Percentiles rank a stretch among this genome's conserved stretches.
These are phyloP conservation scores for Argyra leucocephala DNA, from an alignment of 2,888 invertebrate species.

Conservation along the genomic window DNA sequence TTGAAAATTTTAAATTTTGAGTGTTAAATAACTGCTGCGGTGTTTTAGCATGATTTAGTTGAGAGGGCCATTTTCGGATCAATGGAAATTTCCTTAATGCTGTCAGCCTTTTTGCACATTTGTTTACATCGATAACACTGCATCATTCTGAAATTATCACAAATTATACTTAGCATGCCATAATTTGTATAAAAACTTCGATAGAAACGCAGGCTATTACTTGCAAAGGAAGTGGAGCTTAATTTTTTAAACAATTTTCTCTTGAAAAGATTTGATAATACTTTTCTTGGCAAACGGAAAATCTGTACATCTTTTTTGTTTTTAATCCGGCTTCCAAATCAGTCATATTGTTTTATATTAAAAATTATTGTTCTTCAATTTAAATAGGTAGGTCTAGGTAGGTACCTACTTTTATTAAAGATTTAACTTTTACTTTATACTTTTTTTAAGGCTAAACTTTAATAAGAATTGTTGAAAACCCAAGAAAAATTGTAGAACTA, in stretches of 20 bases:
- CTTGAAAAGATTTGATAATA: constrained; percentile 55
- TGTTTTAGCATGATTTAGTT: constrained; percentile 44
- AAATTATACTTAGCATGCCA: constrained; percentile 65
- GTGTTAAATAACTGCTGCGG: constrained; percentile 37
- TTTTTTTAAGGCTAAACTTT: too few relatives aligned
- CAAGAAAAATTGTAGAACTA: too few relatives aligned
- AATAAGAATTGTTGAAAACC: too few relatives aligned
- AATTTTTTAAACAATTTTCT: constrained; percentile 49
- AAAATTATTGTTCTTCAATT: background rate
- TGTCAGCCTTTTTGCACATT: constrained; percentile 65
- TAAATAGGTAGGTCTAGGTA: too few relatives aligned
- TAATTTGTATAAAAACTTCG: constrained; percentile 57
- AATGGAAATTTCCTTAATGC: constrained; percentile 57
- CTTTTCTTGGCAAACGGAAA: constrained; percentile 58
- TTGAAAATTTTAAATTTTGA: constrained; percentile 13
- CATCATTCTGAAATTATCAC: constrained; percentile 56
- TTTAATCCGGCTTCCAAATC: constrained; percentile 47
- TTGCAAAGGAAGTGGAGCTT: constrained; percentile 60
- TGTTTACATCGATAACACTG: constrained; percentile 65
- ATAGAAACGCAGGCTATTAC: constrained; percentile 68
- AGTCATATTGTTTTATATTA: background rate
- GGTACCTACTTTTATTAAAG: background rate
- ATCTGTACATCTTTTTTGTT: constrained; percentile 60
- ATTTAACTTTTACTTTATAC: too few relatives aligned
- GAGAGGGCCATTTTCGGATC: constrained; percentile 51